Evolutionary conservation across 2,113 vertebrate genomes (phyloP).

Genomic region (Etheostoma spectabile): DNA sequence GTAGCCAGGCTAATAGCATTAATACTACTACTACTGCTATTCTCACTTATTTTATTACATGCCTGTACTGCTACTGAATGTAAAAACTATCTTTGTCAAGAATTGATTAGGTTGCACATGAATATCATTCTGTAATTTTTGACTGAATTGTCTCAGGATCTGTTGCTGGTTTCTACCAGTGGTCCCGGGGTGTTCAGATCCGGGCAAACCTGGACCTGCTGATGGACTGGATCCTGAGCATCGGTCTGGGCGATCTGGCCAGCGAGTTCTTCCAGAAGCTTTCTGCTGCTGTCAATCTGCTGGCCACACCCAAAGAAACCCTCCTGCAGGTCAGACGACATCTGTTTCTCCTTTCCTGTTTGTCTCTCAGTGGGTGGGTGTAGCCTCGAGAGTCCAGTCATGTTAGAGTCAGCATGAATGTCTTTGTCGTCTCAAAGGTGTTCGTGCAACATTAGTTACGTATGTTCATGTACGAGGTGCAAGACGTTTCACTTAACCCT

Average conservation of each 20-base stretch:
- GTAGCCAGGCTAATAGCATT: background rate
- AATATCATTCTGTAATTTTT: background rate
- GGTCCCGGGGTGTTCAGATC: slow-evolving; percentile 85
- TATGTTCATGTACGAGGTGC: slow-evolving; percentile 23
- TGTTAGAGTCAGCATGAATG: slow-evolving; percentile 15
- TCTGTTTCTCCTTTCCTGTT: slow-evolving; percentile 62
- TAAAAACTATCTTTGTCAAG: background rate
- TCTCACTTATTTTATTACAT: background rate
- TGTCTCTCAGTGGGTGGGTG: slow-evolving; percentile 25
- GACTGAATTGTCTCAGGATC: slow-evolving; percentile 71
- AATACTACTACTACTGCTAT: background rate
- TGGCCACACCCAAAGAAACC: slow-evolving; percentile 85
- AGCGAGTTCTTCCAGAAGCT: slow-evolving; percentile 83
- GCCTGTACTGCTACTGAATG: background rate
- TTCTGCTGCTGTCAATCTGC: slow-evolving; percentile 85
- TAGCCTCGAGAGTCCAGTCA: background rate
- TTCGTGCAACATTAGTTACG: background rate
- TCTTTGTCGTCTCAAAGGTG: slow-evolving; percentile 33
- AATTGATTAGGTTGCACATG: background rate
- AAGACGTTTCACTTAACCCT: background rate
- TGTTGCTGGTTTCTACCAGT: slow-evolving; percentile 83
- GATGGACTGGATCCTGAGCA: slow-evolving; percentile 85
- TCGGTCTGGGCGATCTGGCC: slow-evolving; percentile 79
- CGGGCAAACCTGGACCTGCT: slow-evolving; percentile 85
- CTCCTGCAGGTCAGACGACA: slow-evolving; percentile 82